These are phyloP conservation scores for Nowickia ferox DNA, from an alignment of 2,888 invertebrate species.

Conservation along the genomic window DNA sequence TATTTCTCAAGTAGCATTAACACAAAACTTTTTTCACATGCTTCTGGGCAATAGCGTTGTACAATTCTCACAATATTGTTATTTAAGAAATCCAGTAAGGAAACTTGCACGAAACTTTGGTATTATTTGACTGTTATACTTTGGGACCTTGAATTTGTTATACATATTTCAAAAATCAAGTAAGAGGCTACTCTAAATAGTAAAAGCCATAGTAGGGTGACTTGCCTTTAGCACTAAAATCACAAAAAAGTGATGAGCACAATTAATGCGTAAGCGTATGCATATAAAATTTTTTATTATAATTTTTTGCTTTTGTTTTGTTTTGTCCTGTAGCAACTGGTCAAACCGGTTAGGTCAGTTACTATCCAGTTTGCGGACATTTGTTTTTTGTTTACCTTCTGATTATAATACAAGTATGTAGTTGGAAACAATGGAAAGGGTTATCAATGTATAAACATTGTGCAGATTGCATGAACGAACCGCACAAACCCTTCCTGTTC, in stretches of 20 bases:
- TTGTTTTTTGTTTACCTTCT: constrained; percentile 14
- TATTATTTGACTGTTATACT: no score
- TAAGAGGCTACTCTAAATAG: no score
- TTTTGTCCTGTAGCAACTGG: constrained; percentile 51
- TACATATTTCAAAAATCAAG: no score
- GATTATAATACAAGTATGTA: not conserved
- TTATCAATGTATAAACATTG: constrained; percentile 2
- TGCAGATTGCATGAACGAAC: not conserved
- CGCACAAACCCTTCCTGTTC: constrained; percentile 15
- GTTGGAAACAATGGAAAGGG: not conserved
- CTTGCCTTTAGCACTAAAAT: not conserved
- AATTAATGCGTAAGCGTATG: not conserved
- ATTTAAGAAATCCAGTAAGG: no score
- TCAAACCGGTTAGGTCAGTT: constrained; percentile 67
- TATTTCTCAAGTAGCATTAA: not conserved
- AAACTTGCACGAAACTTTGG: no score
- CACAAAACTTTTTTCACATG: no score
- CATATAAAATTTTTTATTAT: constrained; percentile 10
- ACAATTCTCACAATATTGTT: no score
- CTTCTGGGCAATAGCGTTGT: no score
- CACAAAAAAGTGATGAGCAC: constrained; percentile 8
- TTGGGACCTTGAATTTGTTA: no score
- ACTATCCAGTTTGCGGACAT: constrained; percentile 47
- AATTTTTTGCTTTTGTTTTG: not conserved
- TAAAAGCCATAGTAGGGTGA: not conserved